Percentiles rank a stretch among this genome's conserved stretches.
Conservation (phyloP, 2,888 invertebrate species). For the Galerucella calmariensis region DNA sequence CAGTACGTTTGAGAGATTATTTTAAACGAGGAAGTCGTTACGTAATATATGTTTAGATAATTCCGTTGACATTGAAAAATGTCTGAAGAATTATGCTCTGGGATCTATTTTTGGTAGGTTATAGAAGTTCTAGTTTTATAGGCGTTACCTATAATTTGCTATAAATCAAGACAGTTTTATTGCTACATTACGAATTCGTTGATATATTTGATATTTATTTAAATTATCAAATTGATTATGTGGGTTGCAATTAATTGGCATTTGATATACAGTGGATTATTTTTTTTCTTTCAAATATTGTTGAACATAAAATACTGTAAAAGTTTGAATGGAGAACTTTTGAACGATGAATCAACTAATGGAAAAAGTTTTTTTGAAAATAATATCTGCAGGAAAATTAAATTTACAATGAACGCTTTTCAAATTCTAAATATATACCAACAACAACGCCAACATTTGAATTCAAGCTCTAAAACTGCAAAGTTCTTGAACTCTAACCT, state of each 20-base stretch:
- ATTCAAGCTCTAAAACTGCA: not conserved
- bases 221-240: not conserved
- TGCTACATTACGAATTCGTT: not conserved
- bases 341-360: no score
- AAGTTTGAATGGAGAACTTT: no score
- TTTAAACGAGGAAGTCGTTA: conserved; percentile 29
- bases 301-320: no score
- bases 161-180: not conserved
- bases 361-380: no score
- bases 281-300: no score
- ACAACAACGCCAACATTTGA: not conserved
- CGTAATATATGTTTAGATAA: conserved; percentile 25
- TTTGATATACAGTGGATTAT: not conserved
- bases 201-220: not conserved
- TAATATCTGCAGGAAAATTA: not conserved
- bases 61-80: conserved; percentile 23
- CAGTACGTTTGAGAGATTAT: conserved; percentile 1
- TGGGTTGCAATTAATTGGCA: not conserved
- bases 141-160: not conserved
- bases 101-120: conserved; percentile 28
- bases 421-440: not conserved
- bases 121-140: not conserved
- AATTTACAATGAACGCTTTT: not conserved
- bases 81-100: conserved; percentile 10
- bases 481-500: conserved; percentile 9